phyloP scores from a whole-genome alignment of 2,797 vertebrate species.

The Galaxias olidus region DNA sequence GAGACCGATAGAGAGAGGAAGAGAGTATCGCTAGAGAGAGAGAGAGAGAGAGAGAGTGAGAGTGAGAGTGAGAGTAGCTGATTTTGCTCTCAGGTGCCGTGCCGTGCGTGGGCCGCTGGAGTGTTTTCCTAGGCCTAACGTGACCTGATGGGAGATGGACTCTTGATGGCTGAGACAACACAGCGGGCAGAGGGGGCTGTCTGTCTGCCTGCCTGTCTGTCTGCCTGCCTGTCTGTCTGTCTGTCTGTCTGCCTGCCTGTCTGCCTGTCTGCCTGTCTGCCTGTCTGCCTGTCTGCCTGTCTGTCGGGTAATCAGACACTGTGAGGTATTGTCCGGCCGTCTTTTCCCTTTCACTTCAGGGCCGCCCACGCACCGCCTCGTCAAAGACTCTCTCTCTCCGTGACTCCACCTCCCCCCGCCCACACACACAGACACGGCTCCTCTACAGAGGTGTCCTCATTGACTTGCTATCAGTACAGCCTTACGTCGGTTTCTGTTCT shows the following conservation, averaged over 20 bases:
- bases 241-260: conserved; percentile 32
- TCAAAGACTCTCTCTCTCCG: neutral
- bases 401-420: neutral
- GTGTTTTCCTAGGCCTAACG: conserved; percentile 18
- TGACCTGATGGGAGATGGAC: conserved; percentile 9
- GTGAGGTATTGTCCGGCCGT: conserved; percentile 8
- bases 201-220: conserved; percentile 34
- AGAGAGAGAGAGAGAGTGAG: neutral
- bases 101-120: neutral
- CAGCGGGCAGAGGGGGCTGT: conserved; percentile 12
- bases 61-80: neutral
- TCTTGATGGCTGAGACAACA: conserved; percentile 14
- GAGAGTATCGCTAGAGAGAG: neutral
- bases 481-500: neutral
- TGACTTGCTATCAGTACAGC: neutral
- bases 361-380: conserved; percentile 27
- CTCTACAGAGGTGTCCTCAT: neutral
- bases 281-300: conserved; percentile 33
- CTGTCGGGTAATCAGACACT: conserved; percentile 31
- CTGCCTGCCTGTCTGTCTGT: conserved; percentile 29
- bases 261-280: too few species aligned
- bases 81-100: neutral
- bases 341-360: conserved; percentile 26
- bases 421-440: neutral
- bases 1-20: neutral